Base-by-base conservation (phyloP, 2,113 vertebrate species). In the Sebastes fasciatus region DNA sequence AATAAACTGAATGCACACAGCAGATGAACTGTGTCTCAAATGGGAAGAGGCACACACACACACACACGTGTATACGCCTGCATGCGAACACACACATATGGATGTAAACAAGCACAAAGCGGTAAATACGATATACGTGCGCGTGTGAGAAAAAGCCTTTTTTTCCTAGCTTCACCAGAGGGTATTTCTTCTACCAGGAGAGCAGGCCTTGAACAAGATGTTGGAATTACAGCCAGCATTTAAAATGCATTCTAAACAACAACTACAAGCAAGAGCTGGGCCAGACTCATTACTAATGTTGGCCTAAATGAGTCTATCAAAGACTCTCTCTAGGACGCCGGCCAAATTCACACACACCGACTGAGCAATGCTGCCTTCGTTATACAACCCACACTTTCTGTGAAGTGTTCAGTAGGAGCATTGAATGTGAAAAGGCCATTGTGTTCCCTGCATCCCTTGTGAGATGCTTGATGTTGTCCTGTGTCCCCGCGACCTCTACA, bases 251-350 rank as follows among this genome's bases (percentile, higher is more conserved):
- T 88, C 75, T 88, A 61, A 90, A 87, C 83, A 90, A 90, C 79
- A 79, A 86, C 79, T 76, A 87, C 82, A 85, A 84, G 77, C 86
- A 21, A 74, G 60, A 81, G 82, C 80, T n/a, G 74, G 80, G 84
- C 89, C 89, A 91, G 90, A 88, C 89, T 93, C 90, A 88, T 90
- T 88, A 87, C 88, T 85, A 86, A 90, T 74, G 88, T 83, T 91
- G 91, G 78, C 89, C 93, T 87, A 86, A 90, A 92, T 91, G 82
- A 93, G 89, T 91, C 90, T 74, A 91, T 93, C 90, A 92, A 88
- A 92, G 89, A 74, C 19, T 78, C 80, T 81, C 85, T 89, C 78
- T 80, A 88, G 91, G 89, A 91, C 16, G 74, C 60, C 0, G 57
- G 82, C 90, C 90, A 91, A 83, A 82, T 62, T 64, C 55, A 52